These are phyloP conservation scores for Pangasius macronema DNA, from an alignment of 2,797 vertebrate species.

Conservation along the genomic window DNA sequence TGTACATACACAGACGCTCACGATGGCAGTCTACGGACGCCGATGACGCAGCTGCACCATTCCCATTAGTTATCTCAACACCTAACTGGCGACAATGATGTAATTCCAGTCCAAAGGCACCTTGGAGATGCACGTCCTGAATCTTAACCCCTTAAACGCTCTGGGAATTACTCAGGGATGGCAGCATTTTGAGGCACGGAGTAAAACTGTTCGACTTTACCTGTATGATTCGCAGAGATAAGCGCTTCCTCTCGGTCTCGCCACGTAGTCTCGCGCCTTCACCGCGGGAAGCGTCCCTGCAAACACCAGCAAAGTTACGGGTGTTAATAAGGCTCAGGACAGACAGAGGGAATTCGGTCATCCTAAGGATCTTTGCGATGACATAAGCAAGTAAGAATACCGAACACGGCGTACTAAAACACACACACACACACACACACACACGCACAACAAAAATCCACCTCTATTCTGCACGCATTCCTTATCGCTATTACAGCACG, in stretches of 20 bases:
- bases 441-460: not conserved
- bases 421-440: not conserved
- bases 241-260: conserved; percentile 74
- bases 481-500: conserved; percentile 6
- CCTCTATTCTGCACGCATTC: not conserved
- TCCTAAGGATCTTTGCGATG: conserved; percentile 11
- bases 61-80: conserved; percentile 25
- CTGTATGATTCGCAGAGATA: conserved; percentile 77
- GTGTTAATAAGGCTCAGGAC: conserved; percentile 28
- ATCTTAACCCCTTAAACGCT: not conserved
- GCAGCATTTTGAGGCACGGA: not conserved
- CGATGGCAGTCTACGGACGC: not conserved
- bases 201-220: conserved; percentile 58
- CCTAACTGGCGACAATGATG: conserved; percentile 4
- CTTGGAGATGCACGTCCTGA: conserved; percentile 6
- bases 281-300: conserved; percentile 67
- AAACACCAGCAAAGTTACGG: conserved; percentile 48
- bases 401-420: not conserved
- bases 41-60: conserved; percentile 29
- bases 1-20: not conserved
- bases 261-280: conserved; percentile 72
- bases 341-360: not conserved
- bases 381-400: conserved; percentile 45
- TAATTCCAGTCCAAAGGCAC: conserved; percentile 23
- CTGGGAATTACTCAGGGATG: not conserved